phyloP scores from a whole-genome alignment of 1,140 invertebrate genomes.

The Apis laboriosa region DNA sequence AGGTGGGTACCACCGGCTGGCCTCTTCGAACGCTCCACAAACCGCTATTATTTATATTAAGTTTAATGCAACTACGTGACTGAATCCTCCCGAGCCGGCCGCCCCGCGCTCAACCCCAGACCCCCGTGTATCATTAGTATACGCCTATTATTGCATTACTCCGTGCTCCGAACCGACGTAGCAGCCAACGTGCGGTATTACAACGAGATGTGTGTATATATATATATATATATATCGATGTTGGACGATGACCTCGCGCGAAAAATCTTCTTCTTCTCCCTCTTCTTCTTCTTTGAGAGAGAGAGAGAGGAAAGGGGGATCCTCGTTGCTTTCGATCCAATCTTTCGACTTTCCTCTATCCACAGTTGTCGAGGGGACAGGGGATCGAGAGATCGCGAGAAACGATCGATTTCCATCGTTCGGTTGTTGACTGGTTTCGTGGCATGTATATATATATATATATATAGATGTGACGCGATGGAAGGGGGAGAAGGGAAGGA shows the following conservation, averaged over 20 bases:
- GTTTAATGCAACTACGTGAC: slow-evolving; percentile 82
- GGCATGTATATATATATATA: not conserved
- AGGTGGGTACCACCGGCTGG: slow-evolving; percentile 72
- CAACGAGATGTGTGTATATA: slow-evolving; percentile 57
- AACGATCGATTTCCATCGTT: slow-evolving; percentile 8
- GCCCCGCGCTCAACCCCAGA: slow-evolving; percentile 44
- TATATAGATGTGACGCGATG: not conserved
- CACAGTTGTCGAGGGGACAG: not conserved
- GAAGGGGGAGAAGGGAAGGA: not conserved
- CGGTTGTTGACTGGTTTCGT: not conserved
- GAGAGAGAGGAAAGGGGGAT: not conserved
- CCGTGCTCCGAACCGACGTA: slow-evolving; percentile 52
- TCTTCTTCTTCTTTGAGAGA: not conserved
- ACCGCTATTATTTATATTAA: slow-evolving; percentile 82
- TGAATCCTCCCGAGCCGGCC: slow-evolving; percentile 72
- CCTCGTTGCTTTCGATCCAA: slow-evolving; percentile 3
- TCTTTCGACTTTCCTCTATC: slow-evolving; percentile 12
- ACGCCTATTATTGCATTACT: slow-evolving; percentile 81
- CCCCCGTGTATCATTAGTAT: slow-evolving; percentile 81
- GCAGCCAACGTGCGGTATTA: slow-evolving; percentile 59
- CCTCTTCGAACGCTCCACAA: slow-evolving; percentile 77
- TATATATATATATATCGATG: slow-evolving; percentile 17
- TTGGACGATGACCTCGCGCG: slow-evolving; percentile 62
- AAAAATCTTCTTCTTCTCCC: slow-evolving; percentile 43
- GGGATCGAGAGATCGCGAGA: slow-evolving; percentile 8